These are phyloP conservation scores for Notechis scutatus DNA, from an alignment of 2,113 vertebrate genomes.

Conservation along the genomic window DNA sequence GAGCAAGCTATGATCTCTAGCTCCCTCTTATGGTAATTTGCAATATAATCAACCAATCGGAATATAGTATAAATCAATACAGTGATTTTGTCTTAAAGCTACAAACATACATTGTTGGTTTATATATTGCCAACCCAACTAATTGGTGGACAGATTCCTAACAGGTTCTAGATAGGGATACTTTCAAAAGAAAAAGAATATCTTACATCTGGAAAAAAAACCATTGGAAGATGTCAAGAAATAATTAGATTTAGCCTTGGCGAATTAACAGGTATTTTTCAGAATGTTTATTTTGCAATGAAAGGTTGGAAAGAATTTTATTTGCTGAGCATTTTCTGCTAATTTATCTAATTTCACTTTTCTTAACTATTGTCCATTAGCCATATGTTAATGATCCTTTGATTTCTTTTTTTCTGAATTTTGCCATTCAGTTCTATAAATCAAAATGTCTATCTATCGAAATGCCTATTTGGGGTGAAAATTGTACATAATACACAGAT, in stretches of 20 bases:
- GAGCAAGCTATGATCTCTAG: too few relatives aligned
- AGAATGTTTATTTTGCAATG: not conserved
- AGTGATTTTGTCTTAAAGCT: too few relatives aligned
- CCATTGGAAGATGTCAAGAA: not conserved
- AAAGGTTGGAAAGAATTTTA: not conserved
- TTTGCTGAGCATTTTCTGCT: not conserved
- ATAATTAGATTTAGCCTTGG: not conserved
- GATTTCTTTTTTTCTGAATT: not conserved
- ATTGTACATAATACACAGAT: not conserved
- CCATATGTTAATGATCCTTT: not conserved
- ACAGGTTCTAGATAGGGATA: too few relatives aligned
- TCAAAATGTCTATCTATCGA: not conserved
- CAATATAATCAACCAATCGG: too few relatives aligned
- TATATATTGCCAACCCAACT: too few relatives aligned
- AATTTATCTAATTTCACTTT: not conserved
- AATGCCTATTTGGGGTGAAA: not conserved
- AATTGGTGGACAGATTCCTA: too few relatives aligned
- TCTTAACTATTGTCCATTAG: not conserved
- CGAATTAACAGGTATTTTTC: not conserved
- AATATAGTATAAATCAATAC: too few relatives aligned
- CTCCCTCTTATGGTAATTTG: too few relatives aligned
- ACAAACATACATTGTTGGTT: too few relatives aligned
- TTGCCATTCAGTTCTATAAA: not conserved
- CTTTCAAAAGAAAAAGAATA: not conserved
- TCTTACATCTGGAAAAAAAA: not conserved